phyloP scores from a whole-genome alignment of 2,888 invertebrate species.

The Isotomurus palustris region DNA sequence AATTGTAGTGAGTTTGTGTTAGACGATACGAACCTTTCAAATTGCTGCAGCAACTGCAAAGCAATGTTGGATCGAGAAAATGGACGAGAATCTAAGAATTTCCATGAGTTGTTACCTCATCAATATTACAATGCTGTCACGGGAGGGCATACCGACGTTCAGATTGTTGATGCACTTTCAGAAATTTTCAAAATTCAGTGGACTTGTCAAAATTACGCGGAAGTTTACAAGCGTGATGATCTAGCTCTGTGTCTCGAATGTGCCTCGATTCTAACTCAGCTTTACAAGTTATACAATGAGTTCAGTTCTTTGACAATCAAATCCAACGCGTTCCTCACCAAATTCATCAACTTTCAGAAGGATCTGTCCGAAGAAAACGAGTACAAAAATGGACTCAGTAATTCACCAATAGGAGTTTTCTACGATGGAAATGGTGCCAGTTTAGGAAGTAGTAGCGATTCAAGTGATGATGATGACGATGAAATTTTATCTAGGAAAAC shows the following conservation, averaged over 20 bases:
- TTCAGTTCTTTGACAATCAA: slow-evolving; percentile 16
- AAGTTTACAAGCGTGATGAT: slow-evolving; percentile 3
- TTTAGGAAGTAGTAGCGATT: no score
- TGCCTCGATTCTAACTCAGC: slow-evolving; percentile 4
- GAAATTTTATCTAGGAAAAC: no score
- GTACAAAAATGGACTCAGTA: no score
- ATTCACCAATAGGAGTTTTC: no score
- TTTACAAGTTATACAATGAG: slow-evolving; percentile 19
- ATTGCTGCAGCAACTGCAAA: no score
- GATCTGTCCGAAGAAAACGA: no score
- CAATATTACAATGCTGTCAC: slow-evolving; percentile 2
- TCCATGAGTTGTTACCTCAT: slow-evolving; percentile 4
- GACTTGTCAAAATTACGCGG: slow-evolving; percentile 1
- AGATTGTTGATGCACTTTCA: slow-evolving; percentile 16
- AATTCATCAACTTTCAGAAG: slow-evolving; percentile 13
- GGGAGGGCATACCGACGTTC: slow-evolving; percentile 7
- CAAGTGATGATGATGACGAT: no score
- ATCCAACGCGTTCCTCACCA: slow-evolving; percentile 12
- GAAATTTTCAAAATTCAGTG: slow-evolving; percentile 18
- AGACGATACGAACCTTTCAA: no score
- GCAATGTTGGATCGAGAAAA: no score
- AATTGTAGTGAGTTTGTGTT: no score
- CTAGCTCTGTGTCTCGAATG: slow-evolving; percentile 19
- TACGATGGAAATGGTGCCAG: no score
- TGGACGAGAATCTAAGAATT: neutral